Evolutionary conservation across 2,888 invertebrate genomes (phyloP), one percentile per base, ranked within the genome.

Genomic region (Drosophila ustulata): DNA sequence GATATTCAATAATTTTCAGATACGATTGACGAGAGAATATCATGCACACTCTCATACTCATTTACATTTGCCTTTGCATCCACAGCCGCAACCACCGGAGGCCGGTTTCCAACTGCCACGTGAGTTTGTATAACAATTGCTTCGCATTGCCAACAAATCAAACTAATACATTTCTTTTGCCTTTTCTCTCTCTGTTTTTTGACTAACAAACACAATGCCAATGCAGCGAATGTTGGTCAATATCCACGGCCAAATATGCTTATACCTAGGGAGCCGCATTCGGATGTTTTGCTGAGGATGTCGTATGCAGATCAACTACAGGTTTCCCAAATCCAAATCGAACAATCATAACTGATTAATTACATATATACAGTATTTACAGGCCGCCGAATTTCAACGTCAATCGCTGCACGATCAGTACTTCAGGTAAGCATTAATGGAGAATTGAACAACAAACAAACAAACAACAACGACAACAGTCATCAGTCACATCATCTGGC

Each of bases 11-110:
- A 92, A 90, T 84, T 92, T 92, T 91, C 92, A 96, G 98, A 85
- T 98, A 91, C 98, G 98, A 94, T 97, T 98, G 97, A 97, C 97
- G 86, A 97, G 97, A 91, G 97, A 97, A 93, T 97, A 96, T 93
- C 97, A 97, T 93, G 97, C 97, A 90, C 97, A 98, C 93, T 97
- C 97, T 83, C 97, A 98, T 93, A 97, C 97, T 83, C 97, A 97
- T 93, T 97, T 97, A 88, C 97, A 97, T 93, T 96, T 97, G 82
- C 97, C 97, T 93, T 96, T 97, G 91, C 97, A 98, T 93, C 96
- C 97, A 89, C 94, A 93, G 93, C 94, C 88, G 91, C 91, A 94
- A 92, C 96, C 96, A 93, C 96, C 95, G 93, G 96, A 96, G 92
- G 93, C 94, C 80, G 94, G 94, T 90, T 94, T 94, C 91, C 94